phyloP scores from a whole-genome alignment of 53 echinoderm and acorn worm genomes.

The Mesocentrotus franciscanus region DNA sequence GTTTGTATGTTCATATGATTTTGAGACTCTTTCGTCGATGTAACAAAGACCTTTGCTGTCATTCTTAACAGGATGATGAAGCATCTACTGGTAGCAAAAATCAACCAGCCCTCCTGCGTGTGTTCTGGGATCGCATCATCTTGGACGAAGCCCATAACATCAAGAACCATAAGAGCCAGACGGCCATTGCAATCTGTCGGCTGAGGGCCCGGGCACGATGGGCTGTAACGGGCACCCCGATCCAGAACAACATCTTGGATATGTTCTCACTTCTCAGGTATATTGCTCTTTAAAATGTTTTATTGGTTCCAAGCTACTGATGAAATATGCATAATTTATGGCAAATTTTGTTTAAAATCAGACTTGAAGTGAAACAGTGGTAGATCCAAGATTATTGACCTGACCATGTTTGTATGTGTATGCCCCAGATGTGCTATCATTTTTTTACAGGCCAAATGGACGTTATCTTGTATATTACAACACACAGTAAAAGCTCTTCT shows the following conservation, averaged over 20 bases:
- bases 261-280: constrained; percentile 97
- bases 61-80: constrained; percentile 22
- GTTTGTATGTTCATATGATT: constrained; percentile 67
- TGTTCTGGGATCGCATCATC: constrained; percentile 94
- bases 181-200: constrained; percentile 85
- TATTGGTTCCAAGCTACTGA: background rate
- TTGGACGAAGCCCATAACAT: constrained; percentile 94
- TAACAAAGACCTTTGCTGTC: background rate
- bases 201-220: constrained; percentile 88
- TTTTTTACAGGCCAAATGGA: too few species aligned
- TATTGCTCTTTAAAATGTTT: background rate
- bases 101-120: constrained; percentile 78
- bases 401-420: too few species aligned
- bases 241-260: constrained; percentile 97
- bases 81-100: background rate
- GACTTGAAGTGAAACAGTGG: too few species aligned
- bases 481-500: too few species aligned
- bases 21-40: too few species aligned
- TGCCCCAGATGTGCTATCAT: too few species aligned
- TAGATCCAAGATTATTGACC: too few species aligned
- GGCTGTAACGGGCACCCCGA: constrained; percentile 98
- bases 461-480: too few species aligned
- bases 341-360: too few species aligned
- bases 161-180: constrained; percentile 96
- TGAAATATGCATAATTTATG: background rate